A percentile compares a stretch with the other conserved stretches of the same genome.
Conservation (phyloP, 2,888 invertebrate genomes). For the Julus scandinavius region DNA sequence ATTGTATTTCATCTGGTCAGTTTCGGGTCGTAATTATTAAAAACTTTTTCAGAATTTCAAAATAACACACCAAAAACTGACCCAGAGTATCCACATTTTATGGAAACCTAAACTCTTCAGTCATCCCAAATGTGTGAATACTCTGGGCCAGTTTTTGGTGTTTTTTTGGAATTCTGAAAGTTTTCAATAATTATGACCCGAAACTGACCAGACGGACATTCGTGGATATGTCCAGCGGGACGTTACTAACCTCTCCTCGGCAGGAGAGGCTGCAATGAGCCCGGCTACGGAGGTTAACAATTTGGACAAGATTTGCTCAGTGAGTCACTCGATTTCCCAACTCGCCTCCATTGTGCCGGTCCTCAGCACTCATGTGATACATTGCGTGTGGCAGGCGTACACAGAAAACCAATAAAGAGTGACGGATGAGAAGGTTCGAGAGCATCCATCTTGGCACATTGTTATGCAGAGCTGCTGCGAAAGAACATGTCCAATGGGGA, state of each 20-base stretch:
- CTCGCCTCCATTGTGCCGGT: background rate
- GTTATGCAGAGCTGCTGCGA: background rate
- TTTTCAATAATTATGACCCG: no score
- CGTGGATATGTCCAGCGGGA: background rate
- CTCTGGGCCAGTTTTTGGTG: no score
- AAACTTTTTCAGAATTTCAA: no score
- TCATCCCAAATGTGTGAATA: no score
- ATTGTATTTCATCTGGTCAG: no score
- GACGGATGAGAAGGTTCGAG: conserved; percentile 8
- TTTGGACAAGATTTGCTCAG: background rate
- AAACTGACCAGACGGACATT: no score
- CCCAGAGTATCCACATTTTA: no score
- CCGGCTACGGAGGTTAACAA: background rate
- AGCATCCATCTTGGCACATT: conserved; percentile 34
- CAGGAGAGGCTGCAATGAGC: background rate
- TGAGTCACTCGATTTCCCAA: conserved; percentile 1
- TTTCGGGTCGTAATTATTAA: no score
- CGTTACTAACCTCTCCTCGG: background rate
- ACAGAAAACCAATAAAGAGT: conserved; percentile 42
- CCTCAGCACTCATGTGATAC: background rate
- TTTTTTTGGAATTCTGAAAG: no score
- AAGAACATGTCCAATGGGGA: conserved; percentile 26
- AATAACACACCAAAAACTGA: no score
- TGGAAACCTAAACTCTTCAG: no score
- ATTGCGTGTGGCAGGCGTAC: conserved; percentile 19